Conservation (phyloP, 1,140 invertebrate genomes). For the Drosophila biarmipes region DNA sequence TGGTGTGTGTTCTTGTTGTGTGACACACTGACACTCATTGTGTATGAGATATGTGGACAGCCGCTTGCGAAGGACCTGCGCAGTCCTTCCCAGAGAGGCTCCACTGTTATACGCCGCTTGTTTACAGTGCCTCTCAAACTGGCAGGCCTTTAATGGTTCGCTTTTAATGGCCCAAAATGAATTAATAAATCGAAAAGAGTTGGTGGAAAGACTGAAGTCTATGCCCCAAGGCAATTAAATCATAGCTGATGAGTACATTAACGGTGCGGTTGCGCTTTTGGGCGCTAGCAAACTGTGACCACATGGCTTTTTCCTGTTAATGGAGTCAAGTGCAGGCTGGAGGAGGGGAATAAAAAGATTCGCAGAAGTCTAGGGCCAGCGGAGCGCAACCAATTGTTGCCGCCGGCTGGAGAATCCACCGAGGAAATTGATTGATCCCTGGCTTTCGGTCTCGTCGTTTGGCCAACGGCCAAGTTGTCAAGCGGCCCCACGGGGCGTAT, state of each 20-base stretch:
- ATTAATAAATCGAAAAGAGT: slow-evolving; percentile 46
- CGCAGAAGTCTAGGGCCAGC: slow-evolving; percentile 31
- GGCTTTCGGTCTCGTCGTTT: slow-evolving; percentile 62
- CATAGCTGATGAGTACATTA: slow-evolving; percentile 61
- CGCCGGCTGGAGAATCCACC: slow-evolving; percentile 3
- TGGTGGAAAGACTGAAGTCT: slow-evolving; percentile 5
- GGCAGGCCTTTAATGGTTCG: slow-evolving; percentile 36
- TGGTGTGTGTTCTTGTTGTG: slow-evolving; percentile 4
- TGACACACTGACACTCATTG: slow-evolving; percentile 81
- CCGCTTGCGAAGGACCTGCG: slow-evolving; percentile 39
- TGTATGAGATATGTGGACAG: slow-evolving; percentile 35
- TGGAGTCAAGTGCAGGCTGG: slow-evolving; percentile 72
- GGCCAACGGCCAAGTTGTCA: slow-evolving; percentile 65
- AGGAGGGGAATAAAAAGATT: neutral
- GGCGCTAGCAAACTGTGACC: slow-evolving; percentile 75
- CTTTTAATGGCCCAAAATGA: slow-evolving; percentile 41
- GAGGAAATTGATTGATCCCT: slow-evolving; percentile 69
- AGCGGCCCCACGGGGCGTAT: slow-evolving; percentile 60
- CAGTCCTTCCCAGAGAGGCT: slow-evolving; percentile 21
- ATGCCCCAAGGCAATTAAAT: slow-evolving; percentile 61
- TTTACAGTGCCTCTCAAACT: slow-evolving; percentile 68
- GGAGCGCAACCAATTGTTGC: slow-evolving; percentile 73
- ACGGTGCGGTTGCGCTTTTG: slow-evolving; percentile 53
- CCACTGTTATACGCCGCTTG: slow-evolving; percentile 72
- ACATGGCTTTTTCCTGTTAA: slow-evolving; percentile 40